phyloP scores from a whole-genome alignment of 2,888 invertebrate species.

The Gasteruption jaculator region DNA sequence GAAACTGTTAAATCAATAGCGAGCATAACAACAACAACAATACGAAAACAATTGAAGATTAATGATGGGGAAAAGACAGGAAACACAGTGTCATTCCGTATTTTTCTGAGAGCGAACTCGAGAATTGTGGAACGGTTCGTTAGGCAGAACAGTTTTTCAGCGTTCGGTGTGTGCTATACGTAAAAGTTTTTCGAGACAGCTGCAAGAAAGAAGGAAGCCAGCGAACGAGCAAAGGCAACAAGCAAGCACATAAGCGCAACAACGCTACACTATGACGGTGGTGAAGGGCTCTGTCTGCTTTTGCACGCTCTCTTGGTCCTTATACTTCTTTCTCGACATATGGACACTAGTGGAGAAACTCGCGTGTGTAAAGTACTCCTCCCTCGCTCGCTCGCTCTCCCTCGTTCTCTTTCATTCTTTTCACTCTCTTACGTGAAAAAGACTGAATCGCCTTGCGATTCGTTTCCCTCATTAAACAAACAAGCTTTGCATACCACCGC shows the following conservation, averaged over 20 bases:
- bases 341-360: constrained; percentile 28
- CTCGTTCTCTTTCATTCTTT: constrained; percentile 1
- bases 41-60: no score
- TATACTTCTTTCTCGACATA: constrained; percentile 20
- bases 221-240: no score
- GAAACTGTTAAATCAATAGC: no score
- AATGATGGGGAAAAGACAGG: no score
- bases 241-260: no score
- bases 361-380: constrained; percentile 20
- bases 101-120: no score
- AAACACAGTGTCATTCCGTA: no score
- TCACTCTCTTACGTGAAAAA: constrained; percentile 27
- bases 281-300: no score
- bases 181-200: constrained; percentile 38
- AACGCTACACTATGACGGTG: no score
- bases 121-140: constrained; percentile 47
- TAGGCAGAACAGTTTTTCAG: constrained; percentile 45
- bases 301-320: constrained; percentile 2
- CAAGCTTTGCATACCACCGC: constrained; percentile 43
- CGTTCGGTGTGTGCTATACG: constrained; percentile 27
- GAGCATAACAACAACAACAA: no score
- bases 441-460: constrained; percentile 49
- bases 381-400: constrained; percentile 9
- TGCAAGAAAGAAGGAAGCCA: constrained; percentile 26
- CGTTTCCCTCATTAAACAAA: constrained; percentile 49